These are phyloP conservation scores for Saccostrea echinata DNA, from an alignment of 1,140 invertebrate species.

Conservation along the genomic window DNA sequence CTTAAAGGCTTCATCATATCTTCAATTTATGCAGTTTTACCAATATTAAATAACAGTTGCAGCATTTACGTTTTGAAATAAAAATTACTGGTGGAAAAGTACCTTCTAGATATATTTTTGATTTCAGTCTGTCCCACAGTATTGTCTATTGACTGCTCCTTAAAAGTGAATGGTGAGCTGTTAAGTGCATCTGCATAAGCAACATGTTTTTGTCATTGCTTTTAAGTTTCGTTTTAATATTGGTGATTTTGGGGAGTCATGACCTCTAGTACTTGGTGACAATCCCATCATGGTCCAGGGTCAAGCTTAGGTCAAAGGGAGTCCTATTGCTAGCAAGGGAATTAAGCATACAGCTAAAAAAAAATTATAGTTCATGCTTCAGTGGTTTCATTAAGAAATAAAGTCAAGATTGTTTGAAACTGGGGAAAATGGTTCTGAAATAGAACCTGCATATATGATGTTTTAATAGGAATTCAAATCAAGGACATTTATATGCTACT, in stretches of 20 bases:
- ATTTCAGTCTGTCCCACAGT: not conserved
- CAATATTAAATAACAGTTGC: too few relatives aligned
- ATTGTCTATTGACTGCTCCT: not conserved
- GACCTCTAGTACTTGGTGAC: not conserved
- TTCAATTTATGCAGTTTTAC: too few relatives aligned
- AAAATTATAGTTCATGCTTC: constrained; percentile 15
- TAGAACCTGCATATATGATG: not conserved
- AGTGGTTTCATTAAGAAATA: not conserved
- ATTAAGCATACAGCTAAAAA: not conserved
- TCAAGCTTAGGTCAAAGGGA: constrained; percentile 13
- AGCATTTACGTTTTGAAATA: too few relatives aligned
- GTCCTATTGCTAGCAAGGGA: not conserved
- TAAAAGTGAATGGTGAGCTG: not conserved
- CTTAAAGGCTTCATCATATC: not conserved
- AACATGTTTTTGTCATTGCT: constrained; percentile 20
- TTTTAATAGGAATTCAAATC: not conserved
- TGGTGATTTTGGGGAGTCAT: not conserved
- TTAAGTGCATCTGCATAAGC: constrained; percentile 17
- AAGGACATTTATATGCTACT: not conserved
- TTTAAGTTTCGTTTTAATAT: not conserved
- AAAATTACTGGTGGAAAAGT: too few relatives aligned
- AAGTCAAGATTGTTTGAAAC: not conserved
- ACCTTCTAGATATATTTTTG: too few relatives aligned
- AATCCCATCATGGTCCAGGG: constrained; percentile 19
- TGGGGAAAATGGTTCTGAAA: not conserved